Base-by-base conservation (phyloP, 2,888 invertebrate species). In the Volucella inanis region DNA sequence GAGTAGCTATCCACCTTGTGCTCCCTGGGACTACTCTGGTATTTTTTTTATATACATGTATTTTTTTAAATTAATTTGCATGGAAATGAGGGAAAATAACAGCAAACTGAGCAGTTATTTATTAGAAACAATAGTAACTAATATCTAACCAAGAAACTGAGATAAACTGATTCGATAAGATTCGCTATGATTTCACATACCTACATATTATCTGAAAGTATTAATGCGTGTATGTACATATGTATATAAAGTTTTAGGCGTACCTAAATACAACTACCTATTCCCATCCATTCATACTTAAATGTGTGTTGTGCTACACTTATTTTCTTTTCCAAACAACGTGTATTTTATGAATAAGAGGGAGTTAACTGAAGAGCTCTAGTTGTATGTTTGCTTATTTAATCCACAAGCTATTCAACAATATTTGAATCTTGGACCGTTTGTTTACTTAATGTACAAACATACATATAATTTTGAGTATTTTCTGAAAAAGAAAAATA, bases 321-420 rank as follows among this genome's bases (percentile, higher is more conserved):
- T 50, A 64, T 71, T 65, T 77, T 50, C 14, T 59, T 43, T 52
- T 61, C n/a, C 15, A 11, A 11, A 11, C 61, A 45, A 43, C 10
- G 15, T 50, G 11, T 65, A 18, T 39, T 55, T 39, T 9, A 52
- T 11, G 54, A 55, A 49, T 39, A 41, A 47, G 41, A 57, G 65
- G 10, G 11, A 67, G 55, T 38, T 72, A 75, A 45, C 31, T 64
- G 52, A 22, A 15, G 38, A 15, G 18, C 39, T 54, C 52, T 65
- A 71, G 43, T n/a, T 76, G 76, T 72, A 22, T 79, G 79, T 80
- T 77, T 81, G 52, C 62, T 72, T 47, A 49, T 62, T 62, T 47
- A 76, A 77, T 64, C 75, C 41, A 77, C 71, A 67, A 77, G 85
- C 54, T 77, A 81, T 80, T 85, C 76, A 71, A 39, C 76, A 41